A percentile compares a stretch with the other conserved stretches of the same genome.
Evolutionary conservation across 2,888 invertebrate species (phyloP).

Genomic region (Zele albiditarsus): DNA sequence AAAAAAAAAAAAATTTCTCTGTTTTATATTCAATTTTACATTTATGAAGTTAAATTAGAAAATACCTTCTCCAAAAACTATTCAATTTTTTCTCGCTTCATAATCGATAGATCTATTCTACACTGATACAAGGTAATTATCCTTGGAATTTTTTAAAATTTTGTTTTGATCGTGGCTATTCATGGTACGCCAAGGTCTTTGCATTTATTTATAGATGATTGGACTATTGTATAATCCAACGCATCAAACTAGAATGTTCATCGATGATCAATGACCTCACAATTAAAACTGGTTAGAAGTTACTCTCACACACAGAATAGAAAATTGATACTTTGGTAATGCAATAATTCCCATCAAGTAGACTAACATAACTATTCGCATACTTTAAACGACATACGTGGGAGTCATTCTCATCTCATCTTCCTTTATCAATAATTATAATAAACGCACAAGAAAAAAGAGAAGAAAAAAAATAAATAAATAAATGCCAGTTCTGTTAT

Average conservation of each 20-base stretch:
- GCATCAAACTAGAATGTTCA: neutral
- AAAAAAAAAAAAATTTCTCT: constrained; percentile 12
- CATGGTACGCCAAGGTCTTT: constrained; percentile 4
- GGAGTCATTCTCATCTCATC: neutral
- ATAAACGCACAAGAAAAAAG: neutral
- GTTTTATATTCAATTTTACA: neutral
- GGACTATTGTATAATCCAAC: neutral
- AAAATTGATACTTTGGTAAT: neutral
- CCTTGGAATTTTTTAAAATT: constrained; percentile 5
- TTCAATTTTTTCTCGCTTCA: neutral
- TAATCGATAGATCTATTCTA: neutral
- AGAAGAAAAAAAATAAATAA: neutral
- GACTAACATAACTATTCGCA: neutral
- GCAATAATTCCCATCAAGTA: neutral
- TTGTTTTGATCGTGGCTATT: neutral
- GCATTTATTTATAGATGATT: constrained; percentile 7
- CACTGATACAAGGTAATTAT: neutral
- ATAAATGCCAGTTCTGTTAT: neutral
- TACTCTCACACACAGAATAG: neutral
- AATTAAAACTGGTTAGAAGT: constrained; percentile 14
- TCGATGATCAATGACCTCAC: constrained; percentile 19
- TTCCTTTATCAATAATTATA: neutral
- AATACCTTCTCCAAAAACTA: neutral
- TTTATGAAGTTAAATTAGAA: neutral
- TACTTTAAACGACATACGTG: neutral